Percentiles rank a stretch among this genome's conserved stretches.
Evolutionary conservation across 2,113 vertebrate species (phyloP).

Genomic region (Saimiri boliviensis): DNA sequence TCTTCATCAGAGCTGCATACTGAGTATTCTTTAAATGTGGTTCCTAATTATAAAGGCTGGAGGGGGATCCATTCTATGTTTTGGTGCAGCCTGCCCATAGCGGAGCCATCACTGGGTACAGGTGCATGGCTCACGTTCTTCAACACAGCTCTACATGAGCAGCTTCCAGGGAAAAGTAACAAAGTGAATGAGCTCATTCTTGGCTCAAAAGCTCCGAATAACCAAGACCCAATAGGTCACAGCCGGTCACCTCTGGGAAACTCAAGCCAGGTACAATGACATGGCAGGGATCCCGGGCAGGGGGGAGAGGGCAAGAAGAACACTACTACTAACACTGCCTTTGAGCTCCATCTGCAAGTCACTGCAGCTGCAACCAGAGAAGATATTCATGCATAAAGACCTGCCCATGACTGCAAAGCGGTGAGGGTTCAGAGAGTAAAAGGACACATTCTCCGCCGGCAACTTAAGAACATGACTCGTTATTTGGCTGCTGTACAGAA

Average conservation of each 20-base stretch:
- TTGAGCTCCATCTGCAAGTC: not conserved
- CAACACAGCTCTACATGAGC: rapidly evolving
- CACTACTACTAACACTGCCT: not conserved
- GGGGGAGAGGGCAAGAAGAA: not conserved
- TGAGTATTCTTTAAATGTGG: not conserved
- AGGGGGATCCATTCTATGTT: not conserved
- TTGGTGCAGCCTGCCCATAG: not conserved
- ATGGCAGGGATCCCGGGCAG: not conserved
- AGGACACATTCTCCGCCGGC: not conserved
- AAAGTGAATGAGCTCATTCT: not conserved
- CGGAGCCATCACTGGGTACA: not conserved
- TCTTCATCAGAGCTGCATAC: not conserved
- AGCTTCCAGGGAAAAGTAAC: not conserved
- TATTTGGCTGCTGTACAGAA: not conserved
- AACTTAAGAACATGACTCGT: not conserved
- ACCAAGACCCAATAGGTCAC: not conserved
- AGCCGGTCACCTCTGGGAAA: not conserved
- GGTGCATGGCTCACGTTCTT: not conserved
- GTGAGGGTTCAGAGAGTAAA: not conserved
- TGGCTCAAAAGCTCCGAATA: not conserved
- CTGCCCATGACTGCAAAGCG: not conserved
- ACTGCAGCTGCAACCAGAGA: not conserved
- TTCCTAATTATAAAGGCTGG: not conserved
- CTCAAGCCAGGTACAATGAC: not conserved
- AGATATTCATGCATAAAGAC: not conserved